phyloP scores from a whole-genome alignment of 2,797 vertebrate genomes.

The Kryptolebias ocellatus region DNA sequence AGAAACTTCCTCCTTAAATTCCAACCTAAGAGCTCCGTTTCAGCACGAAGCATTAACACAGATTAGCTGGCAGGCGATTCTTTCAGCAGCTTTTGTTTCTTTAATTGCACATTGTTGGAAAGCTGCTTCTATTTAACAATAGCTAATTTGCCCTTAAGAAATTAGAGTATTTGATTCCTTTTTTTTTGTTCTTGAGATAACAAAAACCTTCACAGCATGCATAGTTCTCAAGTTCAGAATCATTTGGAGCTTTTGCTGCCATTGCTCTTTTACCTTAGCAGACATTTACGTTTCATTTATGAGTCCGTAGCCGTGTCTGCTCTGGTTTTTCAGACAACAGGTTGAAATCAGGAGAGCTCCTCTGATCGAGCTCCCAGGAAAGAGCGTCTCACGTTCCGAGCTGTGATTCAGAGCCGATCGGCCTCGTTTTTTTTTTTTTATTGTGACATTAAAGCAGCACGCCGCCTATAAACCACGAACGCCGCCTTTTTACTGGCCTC shows the following conservation, averaged over 20 bases:
- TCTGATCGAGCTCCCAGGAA: conserved; percentile 1
- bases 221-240: conserved; percentile 18
- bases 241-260: conserved; percentile 25
- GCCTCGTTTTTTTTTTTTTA: background rate
- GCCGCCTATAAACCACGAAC: conserved; percentile 39
- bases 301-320: background rate
- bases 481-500: background rate
- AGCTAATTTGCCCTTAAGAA: conserved; percentile 24
- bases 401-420: background rate
- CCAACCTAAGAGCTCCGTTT: background rate
- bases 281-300: conserved; percentile 21
- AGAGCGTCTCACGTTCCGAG: conserved; percentile 5
- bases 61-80: background rate
- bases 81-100: conserved; percentile 4
- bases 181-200: conserved; percentile 32
- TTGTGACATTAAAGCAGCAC: conserved; percentile 13
- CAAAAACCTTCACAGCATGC: conserved; percentile 9
- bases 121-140: conserved; percentile 9
- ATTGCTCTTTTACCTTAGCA: conserved; percentile 2
- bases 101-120: conserved; percentile 8
- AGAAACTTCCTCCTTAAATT: background rate
- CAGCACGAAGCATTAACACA: background rate
- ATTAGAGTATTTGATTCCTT: background rate
- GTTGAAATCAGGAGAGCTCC: background rate
- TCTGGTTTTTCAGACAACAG: conserved; percentile 5